Conservation (phyloP, 1,140 invertebrate genomes). For the Ceratosolen solmsi region DNA sequence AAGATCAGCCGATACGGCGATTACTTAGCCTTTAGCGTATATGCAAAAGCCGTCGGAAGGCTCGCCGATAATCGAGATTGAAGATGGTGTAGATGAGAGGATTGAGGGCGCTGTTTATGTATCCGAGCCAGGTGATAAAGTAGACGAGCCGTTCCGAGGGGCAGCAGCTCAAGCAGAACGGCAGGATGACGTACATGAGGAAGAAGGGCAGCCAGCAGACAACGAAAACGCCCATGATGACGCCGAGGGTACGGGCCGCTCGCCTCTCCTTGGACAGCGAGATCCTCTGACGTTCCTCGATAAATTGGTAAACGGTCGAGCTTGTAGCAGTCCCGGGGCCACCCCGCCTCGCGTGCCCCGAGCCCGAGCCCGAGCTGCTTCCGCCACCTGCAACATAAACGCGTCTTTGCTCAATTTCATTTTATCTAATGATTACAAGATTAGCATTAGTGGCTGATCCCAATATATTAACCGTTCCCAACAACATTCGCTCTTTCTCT, state of each 20-base stretch:
- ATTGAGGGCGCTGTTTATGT: constrained; percentile 97
- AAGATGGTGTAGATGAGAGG: constrained; percentile 98
- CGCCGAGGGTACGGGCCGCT: constrained; percentile 92
- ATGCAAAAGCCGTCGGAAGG: constrained; percentile 90
- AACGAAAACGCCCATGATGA: constrained; percentile 96
- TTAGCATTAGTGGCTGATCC: background rate
- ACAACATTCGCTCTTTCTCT: background rate
- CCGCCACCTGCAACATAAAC: constrained; percentile 21
- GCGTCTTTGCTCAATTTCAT: too few relatives aligned
- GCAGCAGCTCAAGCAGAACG: constrained; percentile 87
- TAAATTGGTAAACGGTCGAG: constrained; percentile 87
- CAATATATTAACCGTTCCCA: too few relatives aligned
- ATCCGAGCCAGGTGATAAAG: constrained; percentile 97
- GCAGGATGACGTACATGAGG: constrained; percentile 93
- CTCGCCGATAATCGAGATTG: constrained; percentile 95
- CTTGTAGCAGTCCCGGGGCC: constrained; percentile 61
- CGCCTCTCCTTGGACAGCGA: constrained; percentile 92
- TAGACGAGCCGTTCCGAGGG: constrained; percentile 86
- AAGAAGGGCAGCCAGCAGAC: constrained; percentile 98
- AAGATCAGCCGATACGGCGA: constrained; percentile 1
- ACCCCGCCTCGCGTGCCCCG: constrained; percentile 51
- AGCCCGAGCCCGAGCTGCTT: constrained; percentile 31
- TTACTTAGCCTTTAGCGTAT: constrained; percentile 71
- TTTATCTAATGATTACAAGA: background rate
- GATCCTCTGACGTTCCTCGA: constrained; percentile 94